Conservation (phyloP, 2,113 vertebrate genomes). For the Chlorodrepanis virens region DNA sequence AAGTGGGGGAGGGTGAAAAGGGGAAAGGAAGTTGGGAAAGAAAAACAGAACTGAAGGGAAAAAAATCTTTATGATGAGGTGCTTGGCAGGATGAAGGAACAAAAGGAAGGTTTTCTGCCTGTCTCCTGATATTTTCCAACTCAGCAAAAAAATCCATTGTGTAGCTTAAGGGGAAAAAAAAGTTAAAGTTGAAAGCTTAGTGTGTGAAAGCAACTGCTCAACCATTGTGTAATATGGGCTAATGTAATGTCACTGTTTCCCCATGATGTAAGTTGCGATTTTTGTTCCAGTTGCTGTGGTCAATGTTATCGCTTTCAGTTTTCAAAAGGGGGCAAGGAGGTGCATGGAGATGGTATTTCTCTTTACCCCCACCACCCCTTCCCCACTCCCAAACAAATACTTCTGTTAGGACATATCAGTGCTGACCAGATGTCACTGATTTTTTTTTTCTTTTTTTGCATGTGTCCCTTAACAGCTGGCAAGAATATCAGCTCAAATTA, state of each 20-base stretch:
- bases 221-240: constrained; percentile 69
- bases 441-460: constrained; percentile 37
- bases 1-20: neutral
- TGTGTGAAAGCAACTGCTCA: constrained; percentile 74
- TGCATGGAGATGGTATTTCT: constrained; percentile 14
- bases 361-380: neutral
- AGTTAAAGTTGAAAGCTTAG: constrained; percentile 77
- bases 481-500: constrained; percentile 69
- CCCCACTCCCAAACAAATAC: constrained; percentile 13
- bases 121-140: constrained; percentile 80
- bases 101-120: constrained; percentile 77
- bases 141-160: constrained; percentile 80
- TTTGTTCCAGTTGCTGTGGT: constrained; percentile 48
- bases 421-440: constrained; percentile 68
- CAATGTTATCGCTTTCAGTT: constrained; percentile 53
- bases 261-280: constrained; percentile 11
- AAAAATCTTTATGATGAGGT: constrained; percentile 74
- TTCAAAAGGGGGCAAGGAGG: constrained; percentile 33
- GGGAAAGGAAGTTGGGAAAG: constrained; percentile 25
- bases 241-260: constrained; percentile 53
- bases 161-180: constrained; percentile 54
- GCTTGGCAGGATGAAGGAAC: constrained; percentile 72
- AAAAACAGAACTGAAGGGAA: constrained; percentile 27
- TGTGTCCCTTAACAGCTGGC: constrained; percentile 72
- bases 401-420: constrained; percentile 60